phyloP scores from a whole-genome alignment of 2,888 invertebrate species.

The Proisotoma minuta region DNA sequence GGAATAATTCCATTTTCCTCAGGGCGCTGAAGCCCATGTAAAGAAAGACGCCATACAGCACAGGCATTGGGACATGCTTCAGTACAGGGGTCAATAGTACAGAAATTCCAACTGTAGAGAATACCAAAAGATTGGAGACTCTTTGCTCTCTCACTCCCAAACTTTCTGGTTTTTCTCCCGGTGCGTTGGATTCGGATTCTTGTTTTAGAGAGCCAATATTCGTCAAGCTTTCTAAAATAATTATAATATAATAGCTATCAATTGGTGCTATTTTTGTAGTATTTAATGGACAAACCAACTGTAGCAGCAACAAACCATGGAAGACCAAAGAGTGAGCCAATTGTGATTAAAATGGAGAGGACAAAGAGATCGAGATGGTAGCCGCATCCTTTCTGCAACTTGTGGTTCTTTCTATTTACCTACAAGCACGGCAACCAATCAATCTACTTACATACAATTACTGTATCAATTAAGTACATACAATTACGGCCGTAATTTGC shows the following conservation, averaged over 20 bases:
- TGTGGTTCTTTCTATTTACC: constrained; percentile 60
- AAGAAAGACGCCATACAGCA: constrained; percentile 58
- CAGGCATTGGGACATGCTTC: constrained; percentile 56
- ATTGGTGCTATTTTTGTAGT: too few species aligned
- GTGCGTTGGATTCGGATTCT: constrained; percentile 53
- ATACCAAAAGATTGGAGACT: constrained; percentile 56
- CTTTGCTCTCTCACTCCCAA: constrained; percentile 56
- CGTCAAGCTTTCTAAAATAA: constrained; percentile 53
- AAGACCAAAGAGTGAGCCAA: constrained; percentile 53
- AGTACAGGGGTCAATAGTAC: constrained; percentile 55
- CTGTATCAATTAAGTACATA: constrained; percentile 50
- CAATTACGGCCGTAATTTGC: constrained; percentile 61
- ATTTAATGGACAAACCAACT: too few species aligned
- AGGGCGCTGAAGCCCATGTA: constrained; percentile 58
- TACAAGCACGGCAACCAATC: too few species aligned
- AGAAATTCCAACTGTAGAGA: constrained; percentile 57
- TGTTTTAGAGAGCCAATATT: constrained; percentile 54
- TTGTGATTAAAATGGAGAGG: constrained; percentile 51
- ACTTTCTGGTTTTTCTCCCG: constrained; percentile 54
- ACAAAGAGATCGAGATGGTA: constrained; percentile 56
- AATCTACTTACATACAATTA: too few species aligned
- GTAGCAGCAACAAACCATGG: constrained; percentile 57
- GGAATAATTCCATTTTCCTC: constrained; percentile 56
- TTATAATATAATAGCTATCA: too few species aligned
- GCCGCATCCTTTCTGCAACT: constrained; percentile 54